phyloP scores from a whole-genome alignment of 1,140 invertebrate genomes.

The Semibalanus balanoides region DNA sequence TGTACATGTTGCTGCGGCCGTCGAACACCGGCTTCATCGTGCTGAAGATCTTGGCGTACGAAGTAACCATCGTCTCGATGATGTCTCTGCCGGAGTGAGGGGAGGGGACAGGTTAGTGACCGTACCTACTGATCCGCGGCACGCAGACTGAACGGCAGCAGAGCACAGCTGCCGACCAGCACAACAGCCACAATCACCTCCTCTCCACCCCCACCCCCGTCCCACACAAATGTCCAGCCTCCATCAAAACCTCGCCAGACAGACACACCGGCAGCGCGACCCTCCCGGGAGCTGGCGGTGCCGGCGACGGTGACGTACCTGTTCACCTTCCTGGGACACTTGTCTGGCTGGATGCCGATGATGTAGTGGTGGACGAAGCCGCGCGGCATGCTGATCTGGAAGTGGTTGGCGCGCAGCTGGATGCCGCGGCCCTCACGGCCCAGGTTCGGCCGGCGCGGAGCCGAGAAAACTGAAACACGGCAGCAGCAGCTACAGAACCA shows the following conservation, averaged over 20 bases:
- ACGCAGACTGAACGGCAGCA: too few relatives aligned
- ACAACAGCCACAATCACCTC: too few relatives aligned
- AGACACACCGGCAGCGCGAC: too few relatives aligned
- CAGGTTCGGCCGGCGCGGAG: constrained; percentile 50
- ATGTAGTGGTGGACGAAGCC: constrained; percentile 98
- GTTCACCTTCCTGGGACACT: constrained; percentile 98
- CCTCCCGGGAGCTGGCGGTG: too few relatives aligned
- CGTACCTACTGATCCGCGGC: too few relatives aligned
- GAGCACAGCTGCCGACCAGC: too few relatives aligned
- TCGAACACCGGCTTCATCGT: constrained; percentile 98
- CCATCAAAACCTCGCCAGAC: too few relatives aligned
- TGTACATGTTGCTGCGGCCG: constrained; percentile 96
- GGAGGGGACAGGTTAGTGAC: too few relatives aligned
- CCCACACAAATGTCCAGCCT: too few relatives aligned
- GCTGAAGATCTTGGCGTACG: constrained; percentile 95
- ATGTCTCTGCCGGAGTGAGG: constrained; percentile 57
- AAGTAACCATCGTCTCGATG: constrained; percentile 97
- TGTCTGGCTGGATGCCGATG: constrained; percentile 97
- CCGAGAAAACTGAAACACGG: constrained; percentile 25
- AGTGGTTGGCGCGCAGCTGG: constrained; percentile 92
- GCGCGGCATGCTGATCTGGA: constrained; percentile 98
- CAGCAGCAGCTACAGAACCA: background rate
- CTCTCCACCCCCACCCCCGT: too few relatives aligned
- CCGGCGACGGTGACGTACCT: constrained; percentile 26
- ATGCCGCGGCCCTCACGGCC: constrained; percentile 92